Conservation (phyloP, 2,888 invertebrate species). For the Spicauda simplicius region DNA sequence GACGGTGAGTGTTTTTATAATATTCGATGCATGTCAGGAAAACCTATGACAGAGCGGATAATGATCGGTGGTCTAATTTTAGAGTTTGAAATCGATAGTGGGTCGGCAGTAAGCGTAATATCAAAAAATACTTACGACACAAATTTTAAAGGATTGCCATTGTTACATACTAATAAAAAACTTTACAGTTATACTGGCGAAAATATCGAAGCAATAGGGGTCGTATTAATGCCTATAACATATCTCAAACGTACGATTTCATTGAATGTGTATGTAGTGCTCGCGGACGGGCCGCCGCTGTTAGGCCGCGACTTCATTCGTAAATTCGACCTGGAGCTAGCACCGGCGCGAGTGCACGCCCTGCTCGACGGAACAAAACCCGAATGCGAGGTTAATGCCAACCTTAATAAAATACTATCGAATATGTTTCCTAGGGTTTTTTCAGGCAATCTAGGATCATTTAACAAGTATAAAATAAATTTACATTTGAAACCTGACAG, state of each 20-base stretch:
- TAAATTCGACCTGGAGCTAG: too few relatives aligned
- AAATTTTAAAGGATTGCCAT: slow-evolving; percentile 34
- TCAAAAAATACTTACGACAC: slow-evolving; percentile 31
- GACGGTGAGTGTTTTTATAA: slow-evolving; percentile 39
- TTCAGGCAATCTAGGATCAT: slow-evolving; percentile 17
- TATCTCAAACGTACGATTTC: slow-evolving; percentile 19
- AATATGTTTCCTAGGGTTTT: slow-evolving; percentile 27
- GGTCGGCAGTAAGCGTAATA: slow-evolving; percentile 41
- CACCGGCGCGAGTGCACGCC: neutral
- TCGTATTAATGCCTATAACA: slow-evolving; percentile 29
- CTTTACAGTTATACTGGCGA: slow-evolving; percentile 38
- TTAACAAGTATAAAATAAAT: slow-evolving; percentile 39
- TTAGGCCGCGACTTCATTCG: too few relatives aligned
- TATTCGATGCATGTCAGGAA: slow-evolving; percentile 36
- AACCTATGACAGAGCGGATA: slow-evolving; percentile 40
- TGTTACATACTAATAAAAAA: slow-evolving; percentile 34
- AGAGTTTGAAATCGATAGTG: slow-evolving; percentile 42
- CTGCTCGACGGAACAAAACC: too few relatives aligned
- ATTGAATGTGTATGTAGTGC: slow-evolving; percentile 13
- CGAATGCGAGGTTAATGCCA: neutral
- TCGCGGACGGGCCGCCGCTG: neutral
- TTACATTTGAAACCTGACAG: slow-evolving; percentile 39
- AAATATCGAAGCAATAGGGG: slow-evolving; percentile 33
- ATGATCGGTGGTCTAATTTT: slow-evolving; percentile 30
- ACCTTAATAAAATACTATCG: slow-evolving; percentile 6